These are phyloP conservation scores for Pseudopipra pipra DNA, from an alignment of 2,113 vertebrate species.

Conservation along the genomic window DNA sequence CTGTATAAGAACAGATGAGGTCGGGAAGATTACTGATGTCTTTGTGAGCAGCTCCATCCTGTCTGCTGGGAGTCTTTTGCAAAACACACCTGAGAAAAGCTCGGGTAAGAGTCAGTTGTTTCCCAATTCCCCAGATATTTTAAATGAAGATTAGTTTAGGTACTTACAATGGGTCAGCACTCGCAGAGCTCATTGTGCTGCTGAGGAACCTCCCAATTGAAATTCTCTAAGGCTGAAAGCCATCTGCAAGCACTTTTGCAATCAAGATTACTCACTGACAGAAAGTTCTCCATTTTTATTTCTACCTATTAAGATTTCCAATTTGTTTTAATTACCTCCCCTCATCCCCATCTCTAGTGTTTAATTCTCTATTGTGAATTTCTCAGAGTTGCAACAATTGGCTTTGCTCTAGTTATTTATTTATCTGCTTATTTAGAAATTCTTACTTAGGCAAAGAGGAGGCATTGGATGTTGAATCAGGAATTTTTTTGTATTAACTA, in stretches of 20 bases:
- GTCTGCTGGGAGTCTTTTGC: background rate
- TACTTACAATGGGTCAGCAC: slow-evolving; percentile 2
- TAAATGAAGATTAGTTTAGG: slow-evolving; percentile 11
- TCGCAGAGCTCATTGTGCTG: background rate
- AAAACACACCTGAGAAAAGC: background rate
- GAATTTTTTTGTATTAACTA: background rate
- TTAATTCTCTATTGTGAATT: background rate
- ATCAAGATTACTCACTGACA: background rate
- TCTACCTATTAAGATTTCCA: background rate
- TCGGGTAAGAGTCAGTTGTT: background rate
- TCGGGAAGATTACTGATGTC: background rate
- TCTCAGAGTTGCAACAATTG: background rate
- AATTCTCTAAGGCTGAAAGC: background rate
- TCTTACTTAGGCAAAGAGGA: background rate
- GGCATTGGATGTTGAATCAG: background rate
- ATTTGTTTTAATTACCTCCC: slow-evolving; percentile 33
- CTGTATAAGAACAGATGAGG: background rate
- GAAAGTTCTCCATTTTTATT: background rate
- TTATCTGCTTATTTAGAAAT: background rate
- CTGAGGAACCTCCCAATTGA: slow-evolving; percentile 1
- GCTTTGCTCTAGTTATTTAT: slow-evolving; percentile 4
- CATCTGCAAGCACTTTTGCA: background rate
- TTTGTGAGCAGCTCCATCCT: background rate
- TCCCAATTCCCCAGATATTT: background rate
- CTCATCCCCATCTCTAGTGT: background rate